These are phyloP conservation scores for Zeugodacus cucurbitae DNA, from an alignment of 1,140 invertebrate species.

Conservation along the genomic window DNA sequence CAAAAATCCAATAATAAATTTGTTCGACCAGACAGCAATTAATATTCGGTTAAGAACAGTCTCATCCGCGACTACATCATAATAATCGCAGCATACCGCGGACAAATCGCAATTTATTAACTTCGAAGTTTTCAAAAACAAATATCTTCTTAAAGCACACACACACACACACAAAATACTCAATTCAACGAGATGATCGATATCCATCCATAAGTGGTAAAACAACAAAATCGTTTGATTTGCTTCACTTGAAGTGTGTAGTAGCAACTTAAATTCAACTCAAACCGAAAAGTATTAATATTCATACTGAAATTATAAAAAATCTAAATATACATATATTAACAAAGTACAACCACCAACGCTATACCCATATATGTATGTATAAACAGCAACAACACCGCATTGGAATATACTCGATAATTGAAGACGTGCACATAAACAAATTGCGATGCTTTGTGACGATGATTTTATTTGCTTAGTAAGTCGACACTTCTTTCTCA, in stretches of 20 bases:
- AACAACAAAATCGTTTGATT: neutral
- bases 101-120: too few relatives aligned
- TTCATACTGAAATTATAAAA: too few relatives aligned
- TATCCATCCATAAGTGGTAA: neutral
- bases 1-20: neutral
- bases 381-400: neutral
- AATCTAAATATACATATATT: neutral
- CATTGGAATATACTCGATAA: neutral
- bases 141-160: neutral
- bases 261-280: neutral
- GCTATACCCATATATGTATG: neutral
- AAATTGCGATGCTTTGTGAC: constrained; percentile 44
- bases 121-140: neutral
- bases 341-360: neutral
- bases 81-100: neutral
- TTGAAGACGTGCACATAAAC: neutral
- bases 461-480: constrained; percentile 48
- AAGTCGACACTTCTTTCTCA: constrained; percentile 12
- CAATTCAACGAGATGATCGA: neutral
- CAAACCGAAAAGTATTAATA: neutral
- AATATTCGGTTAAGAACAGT: neutral
- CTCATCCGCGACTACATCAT: neutral
- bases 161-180: neutral
- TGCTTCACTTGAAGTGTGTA: neutral
- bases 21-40: neutral